These are phyloP conservation scores for Lottia scabra DNA, from an alignment of 2,888 invertebrate species.

Conservation along the genomic window DNA sequence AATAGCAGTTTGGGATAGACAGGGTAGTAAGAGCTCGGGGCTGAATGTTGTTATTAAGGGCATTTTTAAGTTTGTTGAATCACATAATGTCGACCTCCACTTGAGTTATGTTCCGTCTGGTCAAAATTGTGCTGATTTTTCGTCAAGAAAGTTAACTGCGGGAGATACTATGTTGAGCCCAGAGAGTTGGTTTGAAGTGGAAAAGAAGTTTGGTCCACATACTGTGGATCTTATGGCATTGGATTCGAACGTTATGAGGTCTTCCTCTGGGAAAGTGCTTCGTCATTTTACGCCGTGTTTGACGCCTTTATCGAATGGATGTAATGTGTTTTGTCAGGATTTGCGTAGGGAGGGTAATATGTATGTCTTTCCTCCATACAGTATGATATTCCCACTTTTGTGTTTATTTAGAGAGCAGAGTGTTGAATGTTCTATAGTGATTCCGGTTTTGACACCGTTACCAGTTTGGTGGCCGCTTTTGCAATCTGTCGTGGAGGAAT, in stretches of 20 bases:
- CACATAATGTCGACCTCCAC: neutral
- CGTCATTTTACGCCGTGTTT: neutral
- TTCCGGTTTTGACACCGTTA: neutral
- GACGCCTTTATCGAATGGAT: neutral
- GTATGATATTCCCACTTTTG: neutral
- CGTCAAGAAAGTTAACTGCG: too few relatives aligned
- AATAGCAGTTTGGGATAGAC: constrained; percentile 9
- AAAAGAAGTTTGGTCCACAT: neutral
- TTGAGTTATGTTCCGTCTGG: neutral
- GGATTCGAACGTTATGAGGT: neutral
- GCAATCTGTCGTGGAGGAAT: neutral
- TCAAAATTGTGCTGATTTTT: neutral
- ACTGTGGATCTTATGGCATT: neutral
- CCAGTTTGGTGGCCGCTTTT: neutral
- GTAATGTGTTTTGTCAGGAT: neutral
- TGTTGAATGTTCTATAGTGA: neutral
- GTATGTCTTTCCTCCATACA: too few relatives aligned
- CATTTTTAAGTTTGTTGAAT: too few relatives aligned
- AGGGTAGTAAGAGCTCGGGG: constrained; percentile 7
- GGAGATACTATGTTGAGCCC: neutral
- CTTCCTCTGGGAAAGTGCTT: too few relatives aligned
- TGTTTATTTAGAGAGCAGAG: neutral
- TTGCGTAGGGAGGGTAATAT: neutral
- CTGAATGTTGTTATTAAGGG: constrained; percentile 11
- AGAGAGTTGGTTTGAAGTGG: neutral